Evolutionary conservation across 2,113 vertebrate genomes (phyloP), one percentile per base, ranked within the genome.

Genomic region (Kryptolebias marmoratus): DNA sequence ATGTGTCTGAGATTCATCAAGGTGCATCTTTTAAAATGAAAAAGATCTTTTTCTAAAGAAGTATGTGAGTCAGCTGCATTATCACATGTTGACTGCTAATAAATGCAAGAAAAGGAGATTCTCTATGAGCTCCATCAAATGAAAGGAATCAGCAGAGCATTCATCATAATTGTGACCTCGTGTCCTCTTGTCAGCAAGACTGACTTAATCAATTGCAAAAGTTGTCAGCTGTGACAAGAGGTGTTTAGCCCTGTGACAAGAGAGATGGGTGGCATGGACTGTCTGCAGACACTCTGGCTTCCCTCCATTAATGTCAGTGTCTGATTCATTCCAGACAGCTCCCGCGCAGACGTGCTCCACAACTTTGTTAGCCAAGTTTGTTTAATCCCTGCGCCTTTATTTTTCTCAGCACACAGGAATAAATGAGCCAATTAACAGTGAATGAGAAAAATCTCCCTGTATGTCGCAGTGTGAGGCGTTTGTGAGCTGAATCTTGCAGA

Each of bases 201-300:
- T 76, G 87, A 90, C 89, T 90, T 90, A 87, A 91, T 91, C 87
- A 91, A 88, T 90, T 75, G 86, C 79, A 74, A 77, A 79, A 73
- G 86, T 87, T 92, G 91, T 90, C 87, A 85, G 81, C 64, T 70
- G 83, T 88, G 87, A 88, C 84, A 87, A 66, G 89, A 89, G 80
- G 76, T 69, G 76, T 85, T 89, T 88, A 89, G 85, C 73, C 73
- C 30, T 30, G 56, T 90, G 87, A 91, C 80, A 42, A 71, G 83
- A 80, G 70, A 82, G 80, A 75, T 50, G 73, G 70, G 71, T 79
- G 82, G 79, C 75, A 14, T 42, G 73, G 85, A 82, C 84, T 68
- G 75, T 84, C 66, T 75, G 73, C 75, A 73, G 87, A 82, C 59
- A 70, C 81, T 83, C 53, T 11, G 77, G 76, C 88, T 83, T 80